phyloP scores from a whole-genome alignment of 2,113 vertebrate species.

The Oncorhynchus keta region DNA sequence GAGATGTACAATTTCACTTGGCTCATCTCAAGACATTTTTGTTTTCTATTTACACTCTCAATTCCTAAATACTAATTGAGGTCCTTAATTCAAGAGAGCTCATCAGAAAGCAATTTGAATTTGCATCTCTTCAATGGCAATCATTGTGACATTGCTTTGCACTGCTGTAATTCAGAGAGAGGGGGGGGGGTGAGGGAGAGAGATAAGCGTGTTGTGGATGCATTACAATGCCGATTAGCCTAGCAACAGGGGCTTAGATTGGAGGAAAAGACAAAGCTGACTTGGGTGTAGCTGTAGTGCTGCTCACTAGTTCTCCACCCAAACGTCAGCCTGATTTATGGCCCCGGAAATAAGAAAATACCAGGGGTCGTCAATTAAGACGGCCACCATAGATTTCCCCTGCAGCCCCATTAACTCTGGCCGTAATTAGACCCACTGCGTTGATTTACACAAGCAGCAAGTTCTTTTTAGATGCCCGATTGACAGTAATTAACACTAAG shows the following conservation, averaged over 20 bases:
- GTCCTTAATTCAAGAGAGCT: slow-evolving; percentile 8
- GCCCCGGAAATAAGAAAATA: slow-evolving; percentile 43
- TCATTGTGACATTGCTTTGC: background rate
- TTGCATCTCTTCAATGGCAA: slow-evolving; percentile 1
- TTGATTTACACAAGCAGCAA: slow-evolving; percentile 48
- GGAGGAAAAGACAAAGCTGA: background rate
- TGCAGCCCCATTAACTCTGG: slow-evolving; percentile 25
- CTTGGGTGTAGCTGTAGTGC: slow-evolving; percentile 17
- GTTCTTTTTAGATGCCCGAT: slow-evolving; percentile 38
- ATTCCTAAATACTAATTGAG: background rate
- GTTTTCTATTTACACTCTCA: background rate
- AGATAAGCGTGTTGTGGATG: slow-evolving; percentile 2
- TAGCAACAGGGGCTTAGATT: slow-evolving; percentile 4
- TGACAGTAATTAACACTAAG: slow-evolving; percentile 52
- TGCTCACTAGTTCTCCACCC: slow-evolving; percentile 16
- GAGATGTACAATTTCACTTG: background rate
- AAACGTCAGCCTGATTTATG: slow-evolving; percentile 52
- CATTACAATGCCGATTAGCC: background rate
- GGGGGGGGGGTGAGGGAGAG: background rate
- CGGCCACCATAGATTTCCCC: slow-evolving; percentile 35
- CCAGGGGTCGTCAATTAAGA: slow-evolving; percentile 33
- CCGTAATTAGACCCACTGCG: slow-evolving; percentile 52
- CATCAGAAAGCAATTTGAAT: background rate
- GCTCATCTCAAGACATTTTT: background rate
- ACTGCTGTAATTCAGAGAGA: background rate